phyloP scores from a whole-genome alignment of 2,113 vertebrate species.

The Meles meles region DNA sequence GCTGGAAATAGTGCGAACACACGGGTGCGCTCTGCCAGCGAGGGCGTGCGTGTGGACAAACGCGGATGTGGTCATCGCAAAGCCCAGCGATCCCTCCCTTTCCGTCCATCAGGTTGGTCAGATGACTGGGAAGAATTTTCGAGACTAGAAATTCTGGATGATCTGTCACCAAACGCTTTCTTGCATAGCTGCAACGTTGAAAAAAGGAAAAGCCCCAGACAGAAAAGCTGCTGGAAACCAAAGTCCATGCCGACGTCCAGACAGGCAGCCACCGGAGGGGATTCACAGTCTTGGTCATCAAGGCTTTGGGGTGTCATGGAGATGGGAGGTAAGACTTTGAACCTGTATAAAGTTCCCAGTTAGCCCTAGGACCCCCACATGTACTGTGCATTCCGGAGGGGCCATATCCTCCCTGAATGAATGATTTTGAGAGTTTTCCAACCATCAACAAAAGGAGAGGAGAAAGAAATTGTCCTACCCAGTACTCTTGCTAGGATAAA shows the following conservation, averaged over 20 bases:
- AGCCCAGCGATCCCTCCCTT: not conserved
- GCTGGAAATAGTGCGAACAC: fast-evolving
- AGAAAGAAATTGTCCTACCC: not conserved
- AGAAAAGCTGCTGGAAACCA: not conserved
- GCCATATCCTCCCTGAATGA: no score
- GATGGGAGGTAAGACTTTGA: not conserved
- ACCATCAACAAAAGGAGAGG: not conserved
- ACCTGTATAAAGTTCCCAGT: not conserved
- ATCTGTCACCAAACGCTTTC: not conserved
- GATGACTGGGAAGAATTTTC: not conserved
- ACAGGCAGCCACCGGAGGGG: no score
- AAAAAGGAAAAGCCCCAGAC: not conserved
- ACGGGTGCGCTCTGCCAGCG: fast-evolving
- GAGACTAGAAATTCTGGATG: not conserved
- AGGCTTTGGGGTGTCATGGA: not conserved
- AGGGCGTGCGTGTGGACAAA: fast-evolving
- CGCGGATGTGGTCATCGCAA: fast-evolving
- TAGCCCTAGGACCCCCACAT: not conserved
- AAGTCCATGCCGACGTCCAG: not conserved
- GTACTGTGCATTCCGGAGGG: not conserved
- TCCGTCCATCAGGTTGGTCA: not conserved
- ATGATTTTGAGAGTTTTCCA: not conserved
- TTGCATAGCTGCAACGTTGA: not conserved
- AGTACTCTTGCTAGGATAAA: not conserved
- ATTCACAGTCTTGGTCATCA: no score